Evolutionary conservation across 2,113 vertebrate species (phyloP), one percentile per base, ranked within the genome.

Genomic region (Orycteropus afer): DNA sequence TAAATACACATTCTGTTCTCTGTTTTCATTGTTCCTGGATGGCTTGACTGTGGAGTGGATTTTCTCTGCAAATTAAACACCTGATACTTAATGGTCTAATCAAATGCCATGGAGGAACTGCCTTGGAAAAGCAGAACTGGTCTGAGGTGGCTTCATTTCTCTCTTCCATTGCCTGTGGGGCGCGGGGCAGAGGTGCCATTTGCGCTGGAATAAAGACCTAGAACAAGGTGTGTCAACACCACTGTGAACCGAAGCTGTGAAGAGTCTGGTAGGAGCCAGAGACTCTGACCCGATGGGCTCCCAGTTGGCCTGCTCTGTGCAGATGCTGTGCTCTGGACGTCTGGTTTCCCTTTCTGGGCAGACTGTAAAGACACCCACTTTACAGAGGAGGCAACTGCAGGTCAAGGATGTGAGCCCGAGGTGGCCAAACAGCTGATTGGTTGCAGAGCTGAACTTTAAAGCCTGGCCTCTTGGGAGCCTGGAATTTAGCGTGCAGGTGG

Each of bases 61-160:
- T 80, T 96, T 79, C 79, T 86, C 74, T 76, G 49, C 83, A 93
- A 78, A 82, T 78, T 47, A 90, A 89, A 89, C 55, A 95, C 86
- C 74, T 83, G 40, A 55, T 85, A 88, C 79, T 96, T 86, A 59
- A 29, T 84, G 67, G 20, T 61, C 18, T 78, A 11, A 84, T 74
- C 32, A 92, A 7, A 80, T 2, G 0, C n/a, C 32, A 2, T 32
- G 57, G 74, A 59, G 27, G 8, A 23, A 82, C 17, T 23, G 74
- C 69, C 40, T 47, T 63, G 76, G 82, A n/a, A 90, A 78, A 79
- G 67, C 61, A 76, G 80, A 73, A 20, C 69, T 87, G 83, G 15
- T 40, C 18, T 76, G 63, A 40, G 40, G 32, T 67, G 80, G 42
- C 47, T 55, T 89, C 0, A 0, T 42, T 61, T 29, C 25, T 55